Evolutionary conservation across 1,140 invertebrate species (phyloP), one percentile per base, ranked within the genome.

Genomic region (Drosophila mayri): DNA sequence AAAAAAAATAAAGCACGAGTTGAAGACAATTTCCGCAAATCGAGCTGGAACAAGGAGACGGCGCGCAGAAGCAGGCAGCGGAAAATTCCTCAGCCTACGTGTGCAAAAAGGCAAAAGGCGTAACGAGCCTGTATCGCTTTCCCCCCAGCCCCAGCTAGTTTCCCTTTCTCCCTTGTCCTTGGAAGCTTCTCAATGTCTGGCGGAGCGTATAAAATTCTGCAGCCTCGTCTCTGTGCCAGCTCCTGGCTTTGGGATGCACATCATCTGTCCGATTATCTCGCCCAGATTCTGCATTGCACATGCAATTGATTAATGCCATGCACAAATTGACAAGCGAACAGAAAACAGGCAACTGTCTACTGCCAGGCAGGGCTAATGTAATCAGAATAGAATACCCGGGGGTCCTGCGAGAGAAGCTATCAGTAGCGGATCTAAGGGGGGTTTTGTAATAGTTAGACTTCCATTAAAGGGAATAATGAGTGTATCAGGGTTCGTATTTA

Each of bases 21-120:
- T 64, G 63, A 80, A 38, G 81, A 84, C 85, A 88, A 87, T 88
- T 88, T 88, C 60, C 82, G 66, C 50, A 43, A 2, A 41, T 43
- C 37, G 52, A 72, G 50, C 38, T 16, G 28, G 28, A 47, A 63
- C 47, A 38, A 25, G 30, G 12, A 16, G 16, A 44, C 20, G 12
- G 9, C 32, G 76, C 74, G 65, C 60, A 40, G 61, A 55, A 71
- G 68, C 49, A 72, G 65, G 44, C 74, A 58, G 71, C 41, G 50
- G 63, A 71, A 81, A 77, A 66, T 65, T 61, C 60, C 40, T 5
- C 63, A 60, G 76, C 44, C 76, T 70, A 65, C 61, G 49, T 67
- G 71, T 74, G 49, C 38, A 41, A 38, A 75, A 61, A 58, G 43
- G 50, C 65, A 63, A 77, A 81, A 61, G 73, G 52, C 78, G 61